Conservation (phyloP, 1,140 invertebrate species). For the Stratiolaelaps scimitus region DNA sequence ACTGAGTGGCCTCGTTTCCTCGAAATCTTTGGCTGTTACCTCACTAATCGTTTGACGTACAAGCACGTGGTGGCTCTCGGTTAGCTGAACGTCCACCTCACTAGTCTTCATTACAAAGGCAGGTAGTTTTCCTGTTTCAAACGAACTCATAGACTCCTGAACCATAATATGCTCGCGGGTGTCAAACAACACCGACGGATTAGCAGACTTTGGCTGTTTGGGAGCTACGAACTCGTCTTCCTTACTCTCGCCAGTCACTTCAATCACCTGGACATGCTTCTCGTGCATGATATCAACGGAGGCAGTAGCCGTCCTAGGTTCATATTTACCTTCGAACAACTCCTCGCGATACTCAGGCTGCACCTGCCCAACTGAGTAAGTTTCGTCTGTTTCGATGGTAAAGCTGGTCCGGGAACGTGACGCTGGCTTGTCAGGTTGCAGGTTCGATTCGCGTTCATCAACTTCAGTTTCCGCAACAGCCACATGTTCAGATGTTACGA, state of each 20-base stretch:
- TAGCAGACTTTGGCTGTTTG: conserved; percentile 21
- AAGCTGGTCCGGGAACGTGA: conserved; percentile 30
- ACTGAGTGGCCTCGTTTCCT: neutral
- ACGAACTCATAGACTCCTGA: conserved; percentile 33
- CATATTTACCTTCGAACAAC: conserved; percentile 31
- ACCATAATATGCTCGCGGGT: conserved; percentile 30
- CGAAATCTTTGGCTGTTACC: conserved; percentile 20
- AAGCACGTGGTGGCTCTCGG: conserved; percentile 29
- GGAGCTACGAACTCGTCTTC: conserved; percentile 21
- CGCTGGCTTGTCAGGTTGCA: conserved; percentile 31
- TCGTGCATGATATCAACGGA: conserved; percentile 8
- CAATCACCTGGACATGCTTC: conserved; percentile 30
- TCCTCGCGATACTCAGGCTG: conserved; percentile 30
- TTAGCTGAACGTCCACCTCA: conserved; percentile 8
- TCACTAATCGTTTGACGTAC: conserved; percentile 27
- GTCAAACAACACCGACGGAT: neutral
- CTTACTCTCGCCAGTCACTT: conserved; percentile 27
- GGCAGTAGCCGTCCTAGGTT: conserved; percentile 29
- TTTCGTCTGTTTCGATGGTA: conserved; percentile 31
- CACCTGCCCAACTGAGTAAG: conserved; percentile 32
- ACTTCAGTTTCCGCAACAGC: conserved; percentile 33
- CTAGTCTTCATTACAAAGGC: conserved; percentile 24
- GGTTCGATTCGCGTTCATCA: conserved; percentile 32
- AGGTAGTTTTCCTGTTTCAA: conserved; percentile 5
- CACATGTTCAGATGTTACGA: conserved; percentile 32